Evolutionary conservation across 2,797 vertebrate genomes (phyloP).

Genomic region (Danio jaintianensis): DNA sequence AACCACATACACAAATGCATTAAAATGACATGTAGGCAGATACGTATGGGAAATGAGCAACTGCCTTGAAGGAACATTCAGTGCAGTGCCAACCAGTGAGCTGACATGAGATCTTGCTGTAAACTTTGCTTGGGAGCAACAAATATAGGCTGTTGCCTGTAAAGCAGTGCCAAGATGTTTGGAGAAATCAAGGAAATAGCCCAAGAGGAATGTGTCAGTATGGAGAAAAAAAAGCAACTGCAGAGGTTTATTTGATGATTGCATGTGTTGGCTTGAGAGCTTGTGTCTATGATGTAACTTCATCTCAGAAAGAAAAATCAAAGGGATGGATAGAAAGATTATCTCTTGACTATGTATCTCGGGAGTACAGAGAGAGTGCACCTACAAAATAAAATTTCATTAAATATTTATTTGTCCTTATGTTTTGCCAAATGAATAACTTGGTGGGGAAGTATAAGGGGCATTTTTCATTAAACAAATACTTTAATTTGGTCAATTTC

Average conservation of each 20-base stretch:
- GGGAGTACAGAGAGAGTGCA: neutral
- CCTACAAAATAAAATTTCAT: conserved; percentile 3
- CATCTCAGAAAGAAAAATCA: conserved; percentile 9
- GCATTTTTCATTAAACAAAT: too few species aligned
- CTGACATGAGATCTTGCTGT: conserved; percentile 55
- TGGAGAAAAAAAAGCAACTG: conserved; percentile 36
- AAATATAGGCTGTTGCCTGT: conserved; percentile 22
- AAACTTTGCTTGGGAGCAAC: conserved; percentile 38
- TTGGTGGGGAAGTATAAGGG: too few species aligned
- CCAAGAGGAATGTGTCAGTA: conserved; percentile 27
- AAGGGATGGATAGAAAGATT: conserved; percentile 25
- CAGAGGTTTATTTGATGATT: conserved; percentile 26
- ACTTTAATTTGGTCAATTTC: too few species aligned
- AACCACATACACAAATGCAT: conserved; percentile 79
- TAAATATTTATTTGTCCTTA: too few species aligned
- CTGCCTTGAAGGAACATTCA: conserved; percentile 58
- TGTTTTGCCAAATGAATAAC: too few species aligned
- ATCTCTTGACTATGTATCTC: neutral
- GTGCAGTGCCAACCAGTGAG: conserved; percentile 39
- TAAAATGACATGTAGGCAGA: conserved; percentile 66
- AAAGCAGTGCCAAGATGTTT: conserved; percentile 39
- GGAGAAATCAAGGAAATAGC: conserved; percentile 39
- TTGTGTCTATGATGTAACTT: conserved; percentile 36
- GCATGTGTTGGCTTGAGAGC: conserved; percentile 12
- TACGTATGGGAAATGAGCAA: conserved; percentile 70